Evolutionary conservation across 2,797 vertebrate genomes (phyloP), one percentile per base, ranked within the genome.

Genomic region (Epinephelus coioides): DNA sequence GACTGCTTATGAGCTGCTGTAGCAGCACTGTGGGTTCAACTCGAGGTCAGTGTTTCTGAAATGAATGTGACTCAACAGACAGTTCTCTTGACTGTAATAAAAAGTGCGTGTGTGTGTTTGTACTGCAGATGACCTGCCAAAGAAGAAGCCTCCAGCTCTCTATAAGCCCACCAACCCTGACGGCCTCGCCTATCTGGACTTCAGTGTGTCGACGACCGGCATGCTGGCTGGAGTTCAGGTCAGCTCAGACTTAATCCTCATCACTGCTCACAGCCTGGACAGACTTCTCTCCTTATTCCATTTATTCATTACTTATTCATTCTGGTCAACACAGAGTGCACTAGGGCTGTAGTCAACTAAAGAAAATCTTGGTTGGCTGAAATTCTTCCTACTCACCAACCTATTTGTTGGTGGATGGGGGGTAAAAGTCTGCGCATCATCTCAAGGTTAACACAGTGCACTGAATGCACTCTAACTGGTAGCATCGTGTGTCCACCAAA

Each of bases 211-310:
- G 66, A 99, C 98, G 34, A 99, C 98, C 3, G 98, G 98, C 92
- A 99, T 99, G 98, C 95, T 99, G 81, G 98, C 98, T 19, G 98
- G 98, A 82, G 98, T 99, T 86, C 98, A 99, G 98, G 98, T 99
- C 68, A 83, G 84, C 70, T 77, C 78, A 60, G 47, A 3, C 18
- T 23, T 71, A 56, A 75, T 61, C 73, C 65, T 47, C 44, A 1
- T 7, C 74, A 65, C 14, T 1, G 21, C 53, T 51, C 9, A 46
- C 76, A 21, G 53, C 38, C 63, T 0, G 55, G 40, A 23, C 65
- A 14, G 54, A 11, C 61, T 12, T 51, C 27, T 6, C 23, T 38
- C 44, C 27, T 51, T 15, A 1, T 17, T 69, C 23, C 9, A 9
- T 73, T 49, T 54, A 47, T 43, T 75, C 40, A 49, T 56, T 15